Conservation (phyloP, 2,113 vertebrate species). For the Oncorhynchus clarkii region DNA sequence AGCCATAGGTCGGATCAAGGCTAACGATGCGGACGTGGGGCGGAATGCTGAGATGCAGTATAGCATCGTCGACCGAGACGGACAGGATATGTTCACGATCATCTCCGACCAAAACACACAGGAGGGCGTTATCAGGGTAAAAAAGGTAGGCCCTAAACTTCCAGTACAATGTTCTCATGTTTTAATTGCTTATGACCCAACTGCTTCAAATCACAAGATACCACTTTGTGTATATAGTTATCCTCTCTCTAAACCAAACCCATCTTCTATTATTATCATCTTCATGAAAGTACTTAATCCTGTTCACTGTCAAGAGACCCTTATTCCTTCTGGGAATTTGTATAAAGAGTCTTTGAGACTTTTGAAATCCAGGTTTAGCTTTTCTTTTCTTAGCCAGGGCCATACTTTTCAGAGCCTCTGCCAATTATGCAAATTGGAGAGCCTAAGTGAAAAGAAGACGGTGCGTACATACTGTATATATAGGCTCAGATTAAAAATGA, state of each 20-base stretch:
- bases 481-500: constrained; percentile 36
- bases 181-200: background rate
- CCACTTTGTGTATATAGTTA: constrained; percentile 8
- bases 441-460: constrained; percentile 27
- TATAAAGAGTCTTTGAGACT: constrained; percentile 22
- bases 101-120: constrained; percentile 90
- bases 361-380: constrained; percentile 34
- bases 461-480: background rate
- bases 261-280: constrained; percentile 35
- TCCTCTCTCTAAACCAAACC: constrained; percentile 24
- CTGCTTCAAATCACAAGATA: background rate
- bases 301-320: constrained; percentile 26
- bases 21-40: constrained; percentile 87
- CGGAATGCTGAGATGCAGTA: constrained; percentile 91
- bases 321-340: constrained; percentile 14
- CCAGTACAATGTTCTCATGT: constrained; percentile 10
- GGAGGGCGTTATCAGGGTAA: constrained; percentile 91
- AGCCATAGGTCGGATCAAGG: constrained; percentile 88
- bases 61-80: constrained; percentile 80
- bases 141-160: constrained; percentile 77
- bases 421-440: constrained; percentile 46
- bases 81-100: constrained; percentile 86
- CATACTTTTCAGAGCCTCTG: constrained; percentile 29
- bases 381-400: constrained; percentile 21
- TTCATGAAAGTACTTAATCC: constrained; percentile 47